Base-by-base conservation (phyloP, 1,140 invertebrate genomes). In the Contarinia nasturtii region DNA sequence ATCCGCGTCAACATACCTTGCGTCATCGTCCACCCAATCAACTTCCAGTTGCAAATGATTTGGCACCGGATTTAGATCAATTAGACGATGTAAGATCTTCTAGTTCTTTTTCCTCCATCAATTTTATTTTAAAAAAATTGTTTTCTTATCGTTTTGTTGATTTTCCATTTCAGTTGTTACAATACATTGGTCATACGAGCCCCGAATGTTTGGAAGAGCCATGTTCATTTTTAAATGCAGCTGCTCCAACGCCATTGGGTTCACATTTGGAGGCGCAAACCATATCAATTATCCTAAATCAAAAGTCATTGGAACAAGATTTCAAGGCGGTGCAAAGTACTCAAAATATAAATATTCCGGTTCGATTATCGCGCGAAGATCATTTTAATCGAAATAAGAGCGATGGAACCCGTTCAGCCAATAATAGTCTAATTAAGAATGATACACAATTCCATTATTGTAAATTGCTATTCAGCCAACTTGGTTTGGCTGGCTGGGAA, bases 181-280 rank as follows among this genome's bases (percentile, higher is more conserved):
- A 84, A 53, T 93, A 93, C 61, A 82, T 97, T 54, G 89, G 86
- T 0, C 75, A 87, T 58, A 89, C 86, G 1, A 94, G 89, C 63
- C 85, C 90, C 0, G 92, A 96, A 65, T 92, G 89, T 57, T 67
- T 84, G 47, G 76, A 79, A 47, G 77, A 74, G 54, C 70, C 75
- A 22, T 78, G 79, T 49, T 64, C 75, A 4, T 71, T 74, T 33
- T 65, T 84, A 51, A 87, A 86, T 61, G 75, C 76, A 33, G 79
- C 82, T 2, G 76, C 77, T 17, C 69, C 73, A 46, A 72, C 79
- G 43, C 79, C 80, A 1, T 64, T 86, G 41, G 71, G 73, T 43
- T 59, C 72, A 12, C 76, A 80, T 48, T 64, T 77, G 10, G 86
- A 91, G 64, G 79, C 82, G 48, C 86, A 90, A 57, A 79, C 82